Conservation (phyloP, 2,888 invertebrate genomes). For the Limnephilus rhombicus region DNA sequence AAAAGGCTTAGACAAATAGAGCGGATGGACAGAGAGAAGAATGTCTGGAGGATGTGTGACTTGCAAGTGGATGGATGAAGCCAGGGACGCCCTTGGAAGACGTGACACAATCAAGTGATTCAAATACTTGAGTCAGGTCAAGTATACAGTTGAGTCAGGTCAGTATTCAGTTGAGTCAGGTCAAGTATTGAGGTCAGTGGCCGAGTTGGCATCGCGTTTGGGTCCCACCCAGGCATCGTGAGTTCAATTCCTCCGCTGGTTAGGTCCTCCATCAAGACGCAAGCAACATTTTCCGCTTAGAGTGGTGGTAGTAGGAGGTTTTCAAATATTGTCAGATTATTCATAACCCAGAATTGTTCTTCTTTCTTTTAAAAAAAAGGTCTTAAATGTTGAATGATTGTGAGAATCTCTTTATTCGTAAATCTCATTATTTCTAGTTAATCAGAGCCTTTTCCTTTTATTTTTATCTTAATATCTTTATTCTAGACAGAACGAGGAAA, state of each 20-base stretch:
- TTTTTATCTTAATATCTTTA: neutral
- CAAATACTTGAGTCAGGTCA: too few species aligned
- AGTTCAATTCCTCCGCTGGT: too few species aligned
- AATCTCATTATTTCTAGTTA: neutral
- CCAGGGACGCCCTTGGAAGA: neutral
- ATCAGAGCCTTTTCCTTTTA: neutral
- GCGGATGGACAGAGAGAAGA: neutral
- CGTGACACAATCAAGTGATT: neutral
- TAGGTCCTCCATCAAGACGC: too few species aligned
- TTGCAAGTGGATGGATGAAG: neutral
- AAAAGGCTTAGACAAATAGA: neutral
- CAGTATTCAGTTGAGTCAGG: too few species aligned
- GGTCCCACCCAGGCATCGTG: too few species aligned
- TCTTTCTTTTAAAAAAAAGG: neutral
- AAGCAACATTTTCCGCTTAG: too few species aligned
- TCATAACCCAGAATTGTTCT: too few species aligned
- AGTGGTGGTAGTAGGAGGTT: too few species aligned
- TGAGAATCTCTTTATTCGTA: neutral
- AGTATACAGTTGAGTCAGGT: too few species aligned
- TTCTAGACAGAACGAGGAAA: neutral
- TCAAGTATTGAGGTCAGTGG: too few species aligned
- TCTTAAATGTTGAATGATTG: neutral
- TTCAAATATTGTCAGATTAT: too few species aligned
- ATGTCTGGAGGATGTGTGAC: neutral
- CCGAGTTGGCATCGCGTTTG: too few species aligned